A percentile compares a stretch with the other conserved stretches of the same genome.
Conservation (phyloP, 1,140 invertebrate species). For the Listronotus bonariensis region DNA sequence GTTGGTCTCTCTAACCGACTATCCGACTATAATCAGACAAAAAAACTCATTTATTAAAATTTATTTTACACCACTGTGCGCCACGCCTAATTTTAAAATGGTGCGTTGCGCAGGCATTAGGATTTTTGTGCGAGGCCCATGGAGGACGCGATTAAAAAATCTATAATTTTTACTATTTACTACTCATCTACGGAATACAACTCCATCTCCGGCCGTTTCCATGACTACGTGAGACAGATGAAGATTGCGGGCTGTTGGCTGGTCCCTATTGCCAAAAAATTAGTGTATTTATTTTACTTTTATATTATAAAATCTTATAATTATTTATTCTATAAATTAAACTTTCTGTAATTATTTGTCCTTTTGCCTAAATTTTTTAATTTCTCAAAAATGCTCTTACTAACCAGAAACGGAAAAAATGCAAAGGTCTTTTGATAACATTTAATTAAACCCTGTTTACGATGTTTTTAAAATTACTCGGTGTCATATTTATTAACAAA, state of each 20-base stretch:
- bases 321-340: no score
- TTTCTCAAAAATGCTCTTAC: no score
- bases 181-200: slow-evolving; percentile 46
- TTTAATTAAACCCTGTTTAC: no score
- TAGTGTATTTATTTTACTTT: slow-evolving; percentile 13
- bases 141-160: slow-evolving; percentile 48
- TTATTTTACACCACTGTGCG: slow-evolving; percentile 28
- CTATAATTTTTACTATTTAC: slow-evolving; percentile 51
- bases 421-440: no score
- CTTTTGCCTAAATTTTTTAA: no score
- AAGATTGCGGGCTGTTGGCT: slow-evolving; percentile 30
- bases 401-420: no score
- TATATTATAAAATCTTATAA: slow-evolving; percentile 10
- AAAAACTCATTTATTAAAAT: background rate
- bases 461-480: no score
- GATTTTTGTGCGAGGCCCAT: slow-evolving; percentile 46
- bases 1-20: no score
- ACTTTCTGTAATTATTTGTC: no score
- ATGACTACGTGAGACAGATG: slow-evolving; percentile 41
- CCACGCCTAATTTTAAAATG: slow-evolving; percentile 38
- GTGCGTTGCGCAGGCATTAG: slow-evolving; percentile 42
- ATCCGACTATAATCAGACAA: no score
- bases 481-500: no score
- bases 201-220: slow-evolving; percentile 38
- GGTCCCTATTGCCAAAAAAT: slow-evolving; percentile 13